Evolutionary conservation across 2,888 invertebrate species (phyloP).

Genomic region (Agelastica alni): DNA sequence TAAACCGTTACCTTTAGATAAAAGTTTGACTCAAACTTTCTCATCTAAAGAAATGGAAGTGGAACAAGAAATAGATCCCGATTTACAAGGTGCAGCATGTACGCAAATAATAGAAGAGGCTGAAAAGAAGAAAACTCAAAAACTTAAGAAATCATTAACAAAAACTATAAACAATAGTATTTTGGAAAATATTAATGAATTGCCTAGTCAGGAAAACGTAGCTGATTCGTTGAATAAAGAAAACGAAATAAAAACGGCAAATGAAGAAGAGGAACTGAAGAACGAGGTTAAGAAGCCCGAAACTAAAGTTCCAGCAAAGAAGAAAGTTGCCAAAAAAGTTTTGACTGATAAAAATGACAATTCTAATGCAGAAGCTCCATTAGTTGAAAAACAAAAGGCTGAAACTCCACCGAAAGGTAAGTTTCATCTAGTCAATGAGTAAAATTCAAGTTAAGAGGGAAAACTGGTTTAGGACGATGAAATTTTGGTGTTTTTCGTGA

Average conservation of each 20-base stretch:
- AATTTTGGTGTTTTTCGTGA: too few relatives aligned
- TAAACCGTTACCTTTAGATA: slow-evolving; percentile 47
- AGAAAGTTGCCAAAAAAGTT: slow-evolving; percentile 52
- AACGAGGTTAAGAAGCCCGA: slow-evolving; percentile 42
- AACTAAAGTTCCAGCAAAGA: slow-evolving; percentile 46
- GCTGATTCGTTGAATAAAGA: slow-evolving; percentile 46
- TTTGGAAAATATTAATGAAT: slow-evolving; percentile 53
- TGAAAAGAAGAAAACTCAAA: slow-evolving; percentile 51
- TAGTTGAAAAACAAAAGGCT: slow-evolving; percentile 32
- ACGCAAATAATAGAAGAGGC: slow-evolving; percentile 55
- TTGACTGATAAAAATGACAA: slow-evolving; percentile 53
- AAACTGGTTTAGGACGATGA: too few relatives aligned
- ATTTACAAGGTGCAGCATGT: slow-evolving; percentile 55
- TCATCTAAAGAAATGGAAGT: slow-evolving; percentile 49
- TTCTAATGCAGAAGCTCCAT: slow-evolving; percentile 24
- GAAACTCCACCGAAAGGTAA: slow-evolving; percentile 37
- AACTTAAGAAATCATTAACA: slow-evolving; percentile 49
- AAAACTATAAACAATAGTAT: slow-evolving; percentile 41
- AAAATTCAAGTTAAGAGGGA: too few relatives aligned
- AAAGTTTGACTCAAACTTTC: slow-evolving; percentile 50
- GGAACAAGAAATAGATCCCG: slow-evolving; percentile 46
- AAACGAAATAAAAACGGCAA: slow-evolving; percentile 38
- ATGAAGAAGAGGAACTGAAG: slow-evolving; percentile 32
- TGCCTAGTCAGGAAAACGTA: slow-evolving; percentile 53
- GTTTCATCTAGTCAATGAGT: too few relatives aligned